phyloP scores from a whole-genome alignment of 2,797 vertebrate species.

The Alectoris magna region DNA sequence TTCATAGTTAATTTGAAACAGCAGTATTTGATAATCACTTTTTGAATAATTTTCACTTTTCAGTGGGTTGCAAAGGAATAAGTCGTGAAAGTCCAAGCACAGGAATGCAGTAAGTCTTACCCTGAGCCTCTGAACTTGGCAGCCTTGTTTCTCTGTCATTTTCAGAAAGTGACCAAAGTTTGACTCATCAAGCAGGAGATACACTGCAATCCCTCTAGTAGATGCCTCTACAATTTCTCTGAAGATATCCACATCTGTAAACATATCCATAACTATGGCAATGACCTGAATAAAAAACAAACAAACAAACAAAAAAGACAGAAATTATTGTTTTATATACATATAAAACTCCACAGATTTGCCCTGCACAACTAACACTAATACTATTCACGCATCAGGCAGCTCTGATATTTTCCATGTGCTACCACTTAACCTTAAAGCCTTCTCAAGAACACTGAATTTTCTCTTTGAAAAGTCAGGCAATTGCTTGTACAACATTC shows the following conservation, averaged over 20 bases:
- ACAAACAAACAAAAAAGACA: not conserved
- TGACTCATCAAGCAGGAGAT: conserved; percentile 90
- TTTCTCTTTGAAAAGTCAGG: not conserved
- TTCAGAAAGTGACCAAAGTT: conserved; percentile 89
- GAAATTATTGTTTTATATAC: not conserved
- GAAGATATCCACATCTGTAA: conserved; percentile 97
- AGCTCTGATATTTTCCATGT: not conserved
- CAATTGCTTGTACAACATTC: not conserved
- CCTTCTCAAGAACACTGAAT: not conserved
- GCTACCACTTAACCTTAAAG: not conserved
- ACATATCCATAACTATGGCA: conserved; percentile 94
- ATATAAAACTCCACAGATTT: not conserved
- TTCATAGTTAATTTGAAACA: not conserved
- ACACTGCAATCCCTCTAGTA: conserved; percentile 89
- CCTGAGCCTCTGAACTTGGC: conserved; percentile 92
- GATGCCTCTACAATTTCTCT: conserved; percentile 93
- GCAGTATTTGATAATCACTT: not conserved
- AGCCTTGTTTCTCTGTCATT: conserved; percentile 91
- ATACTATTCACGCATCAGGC: not conserved
- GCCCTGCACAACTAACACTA: not conserved
- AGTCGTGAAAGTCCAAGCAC: not conserved
- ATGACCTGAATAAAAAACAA: conserved; percentile 85
- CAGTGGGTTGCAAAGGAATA: not conserved
- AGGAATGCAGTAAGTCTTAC: conserved; percentile 80
- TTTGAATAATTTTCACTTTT: not conserved